phyloP scores from a whole-genome alignment of 2,888 invertebrate genomes.

The Drosophila colorata region DNA sequence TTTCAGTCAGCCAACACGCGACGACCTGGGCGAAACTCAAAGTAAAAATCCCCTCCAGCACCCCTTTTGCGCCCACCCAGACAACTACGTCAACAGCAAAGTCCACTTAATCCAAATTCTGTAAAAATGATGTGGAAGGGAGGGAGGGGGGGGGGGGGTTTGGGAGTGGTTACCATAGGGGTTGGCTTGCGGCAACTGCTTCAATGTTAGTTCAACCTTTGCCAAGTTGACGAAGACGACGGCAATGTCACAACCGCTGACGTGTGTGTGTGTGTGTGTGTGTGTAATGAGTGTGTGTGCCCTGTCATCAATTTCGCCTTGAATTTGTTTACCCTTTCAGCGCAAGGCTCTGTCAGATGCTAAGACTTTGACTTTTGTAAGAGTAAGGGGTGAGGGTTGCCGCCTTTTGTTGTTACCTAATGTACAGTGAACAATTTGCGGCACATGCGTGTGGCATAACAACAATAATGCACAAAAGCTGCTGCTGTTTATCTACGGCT shows the following conservation, averaged over 20 bases:
- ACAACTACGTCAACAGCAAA: slow-evolving; percentile 70
- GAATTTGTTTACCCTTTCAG: slow-evolving; percentile 77
- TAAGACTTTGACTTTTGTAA: slow-evolving; percentile 56
- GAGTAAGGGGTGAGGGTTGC: slow-evolving; percentile 1
- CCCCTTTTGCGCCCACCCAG: neutral
- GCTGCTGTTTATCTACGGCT: slow-evolving; percentile 46
- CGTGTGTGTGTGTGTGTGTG: slow-evolving; percentile 19
- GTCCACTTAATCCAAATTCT: slow-evolving; percentile 80
- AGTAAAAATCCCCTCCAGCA: neutral
- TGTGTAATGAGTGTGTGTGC: slow-evolving; percentile 29
- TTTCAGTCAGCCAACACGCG: slow-evolving; percentile 40
- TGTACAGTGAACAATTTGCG: slow-evolving; percentile 62
- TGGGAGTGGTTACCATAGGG: neutral
- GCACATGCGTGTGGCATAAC: slow-evolving; percentile 53
- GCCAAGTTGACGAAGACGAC: slow-evolving; percentile 58
- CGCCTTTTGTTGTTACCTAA: slow-evolving; percentile 60
- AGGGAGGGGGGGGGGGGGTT: neutral
- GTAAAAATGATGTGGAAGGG: slow-evolving; percentile 60
- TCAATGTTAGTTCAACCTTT: slow-evolving; percentile 70
- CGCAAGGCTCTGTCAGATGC: slow-evolving; percentile 56
- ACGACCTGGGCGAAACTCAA: slow-evolving; percentile 32
- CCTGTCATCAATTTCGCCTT: slow-evolving; percentile 76
- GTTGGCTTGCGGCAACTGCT: slow-evolving; percentile 33
- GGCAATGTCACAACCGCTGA: slow-evolving; percentile 71
- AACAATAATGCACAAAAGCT: slow-evolving; percentile 31